phyloP scores from a whole-genome alignment of 2,888 invertebrate genomes.

The Drosophila meridionalis region DNA sequence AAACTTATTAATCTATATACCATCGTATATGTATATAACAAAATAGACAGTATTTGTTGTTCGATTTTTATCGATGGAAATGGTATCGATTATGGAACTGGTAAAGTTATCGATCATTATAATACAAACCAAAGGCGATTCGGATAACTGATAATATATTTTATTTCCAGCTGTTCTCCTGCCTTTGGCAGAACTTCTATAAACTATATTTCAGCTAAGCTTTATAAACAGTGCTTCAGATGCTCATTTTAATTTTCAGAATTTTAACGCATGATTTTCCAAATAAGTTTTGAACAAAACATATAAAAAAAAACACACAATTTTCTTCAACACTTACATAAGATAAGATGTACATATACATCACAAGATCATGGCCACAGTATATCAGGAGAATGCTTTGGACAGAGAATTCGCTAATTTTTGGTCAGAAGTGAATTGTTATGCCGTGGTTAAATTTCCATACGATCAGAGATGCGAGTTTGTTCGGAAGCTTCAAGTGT shows the following conservation, averaged over 20 bases:
- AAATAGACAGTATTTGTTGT: no score
- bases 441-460: slow-evolving; percentile 24
- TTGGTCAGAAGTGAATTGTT: slow-evolving; percentile 46
- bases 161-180: no score
- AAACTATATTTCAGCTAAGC: no score
- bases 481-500: slow-evolving; percentile 25
- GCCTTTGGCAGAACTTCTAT: no score
- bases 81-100: no score
- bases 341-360: background rate
- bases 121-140: no score
- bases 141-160: no score
- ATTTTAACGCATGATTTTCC: background rate
- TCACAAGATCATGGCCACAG: background rate
- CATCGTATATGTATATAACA: no score
- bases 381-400: background rate
- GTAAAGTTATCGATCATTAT: no score
- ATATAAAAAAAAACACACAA: background rate
- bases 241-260: background rate
- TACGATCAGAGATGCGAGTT: slow-evolving; percentile 37
- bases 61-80: no score
- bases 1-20: background rate
- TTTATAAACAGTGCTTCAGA: background rate
- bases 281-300: background rate
- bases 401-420: slow-evolving; percentile 37
- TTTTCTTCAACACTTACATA: background rate